These are phyloP conservation scores for Noctua fimbriata DNA, from an alignment of 2,888 invertebrate genomes.

Conservation along the genomic window DNA sequence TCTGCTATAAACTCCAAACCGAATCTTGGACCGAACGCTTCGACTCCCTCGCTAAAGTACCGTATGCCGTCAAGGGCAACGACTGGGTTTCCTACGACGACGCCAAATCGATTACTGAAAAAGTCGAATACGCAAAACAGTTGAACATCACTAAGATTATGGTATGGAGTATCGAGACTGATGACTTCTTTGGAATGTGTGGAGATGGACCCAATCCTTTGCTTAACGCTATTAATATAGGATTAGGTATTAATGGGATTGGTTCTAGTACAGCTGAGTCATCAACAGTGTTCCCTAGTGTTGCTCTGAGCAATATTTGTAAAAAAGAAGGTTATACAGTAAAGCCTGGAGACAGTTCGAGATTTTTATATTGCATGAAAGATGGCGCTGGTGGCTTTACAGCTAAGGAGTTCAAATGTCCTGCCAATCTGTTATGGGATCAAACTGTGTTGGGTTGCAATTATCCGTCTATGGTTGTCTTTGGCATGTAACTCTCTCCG, in stretches of 20 bases:
- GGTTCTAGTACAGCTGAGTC: not conserved
- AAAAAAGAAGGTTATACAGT: conserved; percentile 80
- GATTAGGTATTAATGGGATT: conserved; percentile 55
- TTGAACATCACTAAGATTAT: conserved; percentile 91
- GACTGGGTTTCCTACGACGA: conserved; percentile 94
- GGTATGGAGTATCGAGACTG: conserved; percentile 95
- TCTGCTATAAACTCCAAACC: conserved; percentile 87
- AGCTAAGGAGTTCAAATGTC: conserved; percentile 77
- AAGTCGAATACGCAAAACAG: conserved; percentile 84
- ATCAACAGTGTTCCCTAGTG: not conserved
- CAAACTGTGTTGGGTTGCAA: conserved; percentile 78
- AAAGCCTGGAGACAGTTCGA: conserved; percentile 79
- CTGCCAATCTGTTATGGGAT: conserved; percentile 80
- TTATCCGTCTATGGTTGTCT: conserved; percentile 70
- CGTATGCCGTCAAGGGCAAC: conserved; percentile 90
- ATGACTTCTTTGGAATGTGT: conserved; percentile 93
- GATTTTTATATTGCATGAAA: conserved; percentile 83
- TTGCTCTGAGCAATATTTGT: not conserved
- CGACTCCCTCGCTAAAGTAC: conserved; percentile 90
- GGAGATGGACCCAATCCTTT: conserved; percentile 91
- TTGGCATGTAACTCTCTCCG: conserved; percentile 45
- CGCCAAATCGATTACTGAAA: conserved; percentile 87
- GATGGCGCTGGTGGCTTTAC: conserved; percentile 66
- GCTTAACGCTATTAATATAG: conserved; percentile 89
- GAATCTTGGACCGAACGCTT: conserved; percentile 89